These are phyloP conservation scores for Macropus fuliginosus DNA, from an alignment of 2,797 vertebrate genomes.

Conservation along the genomic window DNA sequence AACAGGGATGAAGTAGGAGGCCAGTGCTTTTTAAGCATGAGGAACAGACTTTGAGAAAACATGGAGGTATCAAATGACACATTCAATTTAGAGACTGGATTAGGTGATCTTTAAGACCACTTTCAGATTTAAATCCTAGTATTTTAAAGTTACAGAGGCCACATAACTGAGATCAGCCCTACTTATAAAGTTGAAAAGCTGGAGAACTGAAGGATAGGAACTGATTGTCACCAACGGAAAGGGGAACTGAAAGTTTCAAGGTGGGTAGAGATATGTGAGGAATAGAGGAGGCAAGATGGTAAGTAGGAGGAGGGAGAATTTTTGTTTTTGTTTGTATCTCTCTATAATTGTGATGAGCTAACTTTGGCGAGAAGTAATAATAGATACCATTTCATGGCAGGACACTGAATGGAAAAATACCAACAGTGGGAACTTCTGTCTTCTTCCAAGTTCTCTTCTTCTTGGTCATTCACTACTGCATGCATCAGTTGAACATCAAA, in stretches of 20 bases:
- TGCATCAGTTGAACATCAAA: not conserved
- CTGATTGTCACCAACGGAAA: not conserved
- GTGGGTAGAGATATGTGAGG: not conserved
- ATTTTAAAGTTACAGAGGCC: not conserved
- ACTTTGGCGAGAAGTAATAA: not conserved
- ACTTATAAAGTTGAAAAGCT: too few relatives aligned
- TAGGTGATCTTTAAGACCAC: not conserved
- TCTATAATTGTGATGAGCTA: not conserved
- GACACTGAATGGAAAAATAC: not conserved
- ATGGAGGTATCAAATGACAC: too few relatives aligned
- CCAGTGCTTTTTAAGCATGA: too few relatives aligned
- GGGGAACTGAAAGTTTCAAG: not conserved
- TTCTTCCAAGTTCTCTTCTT: not conserved
- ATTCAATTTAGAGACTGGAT: too few relatives aligned
- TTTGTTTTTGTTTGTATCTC: not conserved
- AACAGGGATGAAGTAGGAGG: not conserved
- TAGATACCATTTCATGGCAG: not conserved
- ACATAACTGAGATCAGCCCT: not conserved
- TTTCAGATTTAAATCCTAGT: not conserved
- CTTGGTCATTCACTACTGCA: not conserved
- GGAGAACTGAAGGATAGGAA: not conserved
- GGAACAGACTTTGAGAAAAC: too few relatives aligned
- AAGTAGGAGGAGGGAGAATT: not conserved
- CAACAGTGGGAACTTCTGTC: not conserved
- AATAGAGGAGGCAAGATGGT: not conserved